phyloP scores from a whole-genome alignment of 2,888 invertebrate species.

The Laspeyria flexula region DNA sequence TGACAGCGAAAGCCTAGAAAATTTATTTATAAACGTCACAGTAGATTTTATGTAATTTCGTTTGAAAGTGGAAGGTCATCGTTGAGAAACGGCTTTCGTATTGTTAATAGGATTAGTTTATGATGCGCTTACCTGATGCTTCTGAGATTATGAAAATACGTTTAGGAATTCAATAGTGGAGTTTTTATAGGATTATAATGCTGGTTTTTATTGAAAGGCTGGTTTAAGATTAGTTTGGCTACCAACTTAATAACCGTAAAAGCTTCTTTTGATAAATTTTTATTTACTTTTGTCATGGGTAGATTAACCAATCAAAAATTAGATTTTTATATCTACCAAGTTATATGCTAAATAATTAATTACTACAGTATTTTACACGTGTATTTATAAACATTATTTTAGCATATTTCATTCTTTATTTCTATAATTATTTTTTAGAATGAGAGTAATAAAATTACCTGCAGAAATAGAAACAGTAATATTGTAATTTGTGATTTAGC shows the following conservation, averaged over 20 bases:
- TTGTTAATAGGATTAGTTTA: conserved; percentile 16
- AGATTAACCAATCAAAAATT: background rate
- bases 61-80: conserved; percentile 25
- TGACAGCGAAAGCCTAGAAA: conserved; percentile 39
- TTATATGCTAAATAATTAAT: too few relatives aligned
- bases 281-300: background rate
- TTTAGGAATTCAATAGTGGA: background rate
- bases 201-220: background rate
- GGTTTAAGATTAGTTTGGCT: background rate
- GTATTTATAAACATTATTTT: too few relatives aligned
- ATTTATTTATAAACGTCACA: conserved; percentile 31
- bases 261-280: background rate
- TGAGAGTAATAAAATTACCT: too few relatives aligned
- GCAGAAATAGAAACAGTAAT: background rate
- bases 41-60: conserved; percentile 25
- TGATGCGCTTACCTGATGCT: conserved; percentile 7
- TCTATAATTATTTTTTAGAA: too few relatives aligned
- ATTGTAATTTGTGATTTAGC: background rate
- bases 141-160: background rate
- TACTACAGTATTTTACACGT: too few relatives aligned
- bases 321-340: too few relatives aligned
- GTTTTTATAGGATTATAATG: background rate
- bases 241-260: background rate
- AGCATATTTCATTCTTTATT: too few relatives aligned
- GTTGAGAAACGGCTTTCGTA: conserved; percentile 11